These are phyloP conservation scores for Drosophila sordidapex DNA, from an alignment of 2,888 invertebrate genomes.

Conservation along the genomic window DNA sequence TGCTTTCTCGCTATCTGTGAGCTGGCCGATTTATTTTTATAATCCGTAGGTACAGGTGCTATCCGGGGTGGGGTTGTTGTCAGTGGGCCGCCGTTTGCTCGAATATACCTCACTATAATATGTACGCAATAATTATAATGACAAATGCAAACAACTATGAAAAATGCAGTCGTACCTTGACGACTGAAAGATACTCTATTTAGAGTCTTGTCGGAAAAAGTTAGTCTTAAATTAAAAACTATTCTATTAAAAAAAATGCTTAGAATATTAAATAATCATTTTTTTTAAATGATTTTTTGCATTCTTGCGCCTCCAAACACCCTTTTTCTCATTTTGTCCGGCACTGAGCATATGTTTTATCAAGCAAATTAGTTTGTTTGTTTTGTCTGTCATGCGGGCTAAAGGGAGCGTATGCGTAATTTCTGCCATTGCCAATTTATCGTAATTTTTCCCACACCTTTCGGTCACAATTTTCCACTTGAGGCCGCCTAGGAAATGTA, in stretches of 20 bases:
- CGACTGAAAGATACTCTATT: conserved; percentile 8
- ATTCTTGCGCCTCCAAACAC: background rate
- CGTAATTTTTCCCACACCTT: conserved; percentile 48
- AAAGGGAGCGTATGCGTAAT: conserved; percentile 61
- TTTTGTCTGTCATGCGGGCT: background rate
- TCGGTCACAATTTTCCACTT: conserved; percentile 72
- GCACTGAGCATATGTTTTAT: conserved; percentile 6
- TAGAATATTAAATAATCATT: background rate
- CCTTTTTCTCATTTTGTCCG: background rate
- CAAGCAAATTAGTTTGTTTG: conserved; percentile 35
- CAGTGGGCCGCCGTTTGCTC: conserved; percentile 13
- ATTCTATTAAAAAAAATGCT: background rate
- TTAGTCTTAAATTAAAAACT: background rate
- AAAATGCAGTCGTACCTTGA: background rate
- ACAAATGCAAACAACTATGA: conserved; percentile 59
- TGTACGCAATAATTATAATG: conserved; percentile 69
- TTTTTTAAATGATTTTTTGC: background rate
- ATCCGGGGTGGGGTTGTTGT: background rate
- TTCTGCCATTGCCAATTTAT: conserved; percentile 35
- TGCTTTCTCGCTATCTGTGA: conserved; percentile 10
- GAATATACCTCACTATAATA: conserved; percentile 21
- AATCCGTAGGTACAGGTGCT: conserved; percentile 17
- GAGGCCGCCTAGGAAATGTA: conserved; percentile 25
- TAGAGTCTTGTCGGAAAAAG: no score
- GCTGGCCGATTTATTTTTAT: conserved; percentile 56